Base-by-base conservation (phyloP, 1,140 invertebrate species). In the Bombus pyrosoma region DNA sequence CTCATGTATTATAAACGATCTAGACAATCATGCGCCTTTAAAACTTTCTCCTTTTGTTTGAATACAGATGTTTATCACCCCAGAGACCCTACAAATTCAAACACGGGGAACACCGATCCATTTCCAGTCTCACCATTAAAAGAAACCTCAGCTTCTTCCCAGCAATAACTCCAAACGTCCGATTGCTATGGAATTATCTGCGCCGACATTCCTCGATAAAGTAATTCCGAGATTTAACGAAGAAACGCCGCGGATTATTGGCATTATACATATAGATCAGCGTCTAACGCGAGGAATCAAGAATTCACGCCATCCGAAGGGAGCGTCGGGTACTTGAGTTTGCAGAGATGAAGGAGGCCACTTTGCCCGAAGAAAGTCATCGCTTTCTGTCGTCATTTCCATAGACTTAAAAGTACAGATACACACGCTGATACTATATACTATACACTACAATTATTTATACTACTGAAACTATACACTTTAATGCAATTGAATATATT, bases 241-340 rank as follows among this genome's bases (percentile, higher is more conserved):
- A 79, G 57, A 57, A 83, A 68, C 62, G 37, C 13, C 43, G 3
- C 25, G 83, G 68, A 89, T 85, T 85, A 89, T 88, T 83, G 82
- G 66, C 43, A 74, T n/a, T 89, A 53, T 53, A 53, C 18, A 22
- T 53, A 53, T 22, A 53, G 73, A 87, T 85, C 77, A 85, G 87
- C 83, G 72, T 32, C 22, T 66, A 72, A 80, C 43, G 43, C 43
- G 69, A 12, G 39, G 66, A 88, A 86, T 88, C 84, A 86, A 81
- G 68, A 72, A 86, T 47, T 59, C 41, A 18, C n/a, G 9, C 28
- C 34, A n/a, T 57, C 32, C 69, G 39, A 41, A 15, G n/a, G 22
- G 12, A 39, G 12, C 53, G 53, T n/a, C n/a, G 15, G 3, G 4
- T 83, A 37, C 57, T 78, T 39, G 68, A 86, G 68, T 82, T 86